Conservation (phyloP, 2,797 vertebrate species). For the Merluccius polli region DNA sequence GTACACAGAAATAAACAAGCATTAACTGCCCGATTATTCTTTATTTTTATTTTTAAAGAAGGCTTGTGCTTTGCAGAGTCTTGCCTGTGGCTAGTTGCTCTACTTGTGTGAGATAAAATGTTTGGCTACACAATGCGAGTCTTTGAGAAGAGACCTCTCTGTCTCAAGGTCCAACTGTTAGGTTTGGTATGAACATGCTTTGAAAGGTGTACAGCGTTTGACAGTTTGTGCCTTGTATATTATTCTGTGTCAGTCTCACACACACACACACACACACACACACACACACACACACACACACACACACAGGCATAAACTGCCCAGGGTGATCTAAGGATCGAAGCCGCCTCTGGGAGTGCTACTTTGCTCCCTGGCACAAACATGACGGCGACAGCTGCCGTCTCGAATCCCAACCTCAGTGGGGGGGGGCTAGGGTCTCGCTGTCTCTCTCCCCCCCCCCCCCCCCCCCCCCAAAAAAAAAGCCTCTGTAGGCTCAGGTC, state of each 20-base stretch:
- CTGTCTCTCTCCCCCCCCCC: background rate
- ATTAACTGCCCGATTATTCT: too few species aligned
- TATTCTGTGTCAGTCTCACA: too few species aligned
- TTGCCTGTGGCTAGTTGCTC: background rate
- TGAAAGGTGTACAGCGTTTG: too few species aligned
- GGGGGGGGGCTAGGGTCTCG: conserved; percentile 39
- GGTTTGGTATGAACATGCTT: too few species aligned
- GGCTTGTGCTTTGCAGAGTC: background rate
- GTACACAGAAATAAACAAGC: too few species aligned
- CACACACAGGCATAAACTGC: conserved; percentile 10
- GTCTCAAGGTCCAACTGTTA: too few species aligned
- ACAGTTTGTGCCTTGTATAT: too few species aligned
- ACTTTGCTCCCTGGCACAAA: conserved; percentile 49
- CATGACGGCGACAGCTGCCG: conserved; percentile 62
- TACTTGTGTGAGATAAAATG: background rate
- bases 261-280: too few species aligned
- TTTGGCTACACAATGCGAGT: too few species aligned
- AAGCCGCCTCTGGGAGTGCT: conserved; percentile 38
- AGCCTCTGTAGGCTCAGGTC: conserved; percentile 49
- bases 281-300: too few species aligned
- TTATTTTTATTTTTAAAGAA: too few species aligned
- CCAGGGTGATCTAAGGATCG: conserved; percentile 39
- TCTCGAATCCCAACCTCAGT: conserved; percentile 61
- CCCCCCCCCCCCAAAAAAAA: conserved; percentile 53
- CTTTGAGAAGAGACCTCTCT: conserved; percentile 5